Percentiles rank a stretch among this genome's conserved stretches.
Evolutionary conservation across 2,797 vertebrate genomes (phyloP).

Genomic region (Poliocrania exsul): DNA sequence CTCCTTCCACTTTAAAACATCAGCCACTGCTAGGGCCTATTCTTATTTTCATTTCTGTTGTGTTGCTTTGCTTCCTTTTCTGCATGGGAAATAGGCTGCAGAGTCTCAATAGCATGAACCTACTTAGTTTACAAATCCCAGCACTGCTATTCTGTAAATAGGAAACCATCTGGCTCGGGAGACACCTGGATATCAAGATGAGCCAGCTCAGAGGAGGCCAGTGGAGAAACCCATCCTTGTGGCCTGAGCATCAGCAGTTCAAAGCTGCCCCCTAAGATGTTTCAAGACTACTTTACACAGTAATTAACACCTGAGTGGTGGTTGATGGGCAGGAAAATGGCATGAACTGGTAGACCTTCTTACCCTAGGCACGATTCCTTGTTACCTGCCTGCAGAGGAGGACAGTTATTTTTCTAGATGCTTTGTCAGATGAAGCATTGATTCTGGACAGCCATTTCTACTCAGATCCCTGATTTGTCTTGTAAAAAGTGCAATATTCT

Average conservation of each 20-base stretch:
- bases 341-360: neutral
- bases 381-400: neutral
- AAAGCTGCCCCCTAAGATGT: neutral
- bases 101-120: neutral
- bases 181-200: neutral
- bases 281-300: neutral
- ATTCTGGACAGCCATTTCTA: neutral
- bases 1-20: fast-evolving
- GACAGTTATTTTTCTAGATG: neutral
- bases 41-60: neutral
- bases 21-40: neutral
- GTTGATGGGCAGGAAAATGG: neutral
- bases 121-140: neutral
- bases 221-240: neutral
- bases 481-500: neutral
- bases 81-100: neutral
- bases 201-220: neutral
- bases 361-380: neutral
- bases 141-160: neutral
- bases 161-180: neutral
- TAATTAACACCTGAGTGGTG: neutral
- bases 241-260: neutral
- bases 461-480: neutral
- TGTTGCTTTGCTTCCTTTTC: neutral
- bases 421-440: neutral